A percentile compares a stretch with the other conserved stretches of the same genome.
phyloP scores from a whole-genome alignment of 2,797 vertebrate genomes.

The Melanotaenia pygmaea region DNA sequence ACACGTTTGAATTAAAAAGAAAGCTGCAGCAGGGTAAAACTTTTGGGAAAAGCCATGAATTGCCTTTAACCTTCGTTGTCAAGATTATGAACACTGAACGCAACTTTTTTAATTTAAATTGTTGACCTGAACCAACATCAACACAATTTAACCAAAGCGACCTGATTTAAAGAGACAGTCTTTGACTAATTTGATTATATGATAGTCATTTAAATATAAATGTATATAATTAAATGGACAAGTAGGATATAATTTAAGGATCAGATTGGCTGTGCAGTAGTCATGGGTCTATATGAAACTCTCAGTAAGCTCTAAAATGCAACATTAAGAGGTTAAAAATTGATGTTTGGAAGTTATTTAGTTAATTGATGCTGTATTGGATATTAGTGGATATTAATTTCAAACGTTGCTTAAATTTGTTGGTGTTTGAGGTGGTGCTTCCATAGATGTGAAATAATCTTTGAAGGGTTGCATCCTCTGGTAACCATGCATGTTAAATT shows the following conservation, averaged over 20 bases:
- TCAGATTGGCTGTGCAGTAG: no score
- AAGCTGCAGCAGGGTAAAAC: background rate
- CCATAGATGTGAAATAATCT: no score
- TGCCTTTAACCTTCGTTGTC: background rate
- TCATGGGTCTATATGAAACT: no score
- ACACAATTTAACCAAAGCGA: background rate
- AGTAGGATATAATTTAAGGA: background rate
- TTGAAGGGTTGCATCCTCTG: background rate
- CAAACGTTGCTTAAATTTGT: no score
- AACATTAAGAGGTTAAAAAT: background rate
- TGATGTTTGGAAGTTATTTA: background rate
- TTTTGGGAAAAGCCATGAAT: constrained; percentile 1
- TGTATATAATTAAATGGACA: background rate
- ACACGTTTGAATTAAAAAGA: no score
- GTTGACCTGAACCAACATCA: background rate
- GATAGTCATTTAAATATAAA: background rate
- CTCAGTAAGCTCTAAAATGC: no score
- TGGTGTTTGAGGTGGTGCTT: no score
- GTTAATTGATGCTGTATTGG: no score
- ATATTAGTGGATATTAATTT: no score
- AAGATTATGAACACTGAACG: no score
- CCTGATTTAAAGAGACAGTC: no score
- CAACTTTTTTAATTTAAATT: background rate
- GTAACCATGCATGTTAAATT: background rate
- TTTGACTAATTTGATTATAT: background rate